Conservation (phyloP, 2,888 invertebrate species). For the Heliconius aoede region DNA sequence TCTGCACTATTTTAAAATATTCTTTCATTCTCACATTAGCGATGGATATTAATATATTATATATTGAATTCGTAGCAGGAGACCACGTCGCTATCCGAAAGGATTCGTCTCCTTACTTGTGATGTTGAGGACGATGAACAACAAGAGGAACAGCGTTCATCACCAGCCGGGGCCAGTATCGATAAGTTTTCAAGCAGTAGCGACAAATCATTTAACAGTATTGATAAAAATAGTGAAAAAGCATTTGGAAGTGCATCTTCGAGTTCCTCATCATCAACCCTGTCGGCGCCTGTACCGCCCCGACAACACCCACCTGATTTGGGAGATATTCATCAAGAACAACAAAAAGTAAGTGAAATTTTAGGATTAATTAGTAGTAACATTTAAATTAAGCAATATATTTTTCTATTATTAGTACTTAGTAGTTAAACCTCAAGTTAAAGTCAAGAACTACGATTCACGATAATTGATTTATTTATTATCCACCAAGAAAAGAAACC, state of each 20-base stretch:
- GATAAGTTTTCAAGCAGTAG: constrained; percentile 86
- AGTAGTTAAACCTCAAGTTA: too few relatives aligned
- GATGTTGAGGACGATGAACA: constrained; percentile 88
- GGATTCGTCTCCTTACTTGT: constrained; percentile 93
- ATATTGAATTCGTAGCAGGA: constrained; percentile 65
- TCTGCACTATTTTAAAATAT: not conserved
- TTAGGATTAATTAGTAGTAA: not conserved
- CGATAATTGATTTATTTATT: too few relatives aligned
- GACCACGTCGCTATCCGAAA: constrained; percentile 92
- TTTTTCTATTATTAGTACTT: too few relatives aligned
- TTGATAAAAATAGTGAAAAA: constrained; percentile 82
- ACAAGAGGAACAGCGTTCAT: constrained; percentile 79
- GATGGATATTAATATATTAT: not conserved
- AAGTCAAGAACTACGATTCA: too few relatives aligned
- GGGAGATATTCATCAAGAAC: constrained; percentile 74
- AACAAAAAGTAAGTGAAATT: constrained; percentile 63
- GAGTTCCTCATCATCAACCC: constrained; percentile 74
- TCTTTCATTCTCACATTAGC: not conserved
- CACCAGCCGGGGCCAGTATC: constrained; percentile 86
- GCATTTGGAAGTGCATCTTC: constrained; percentile 83
- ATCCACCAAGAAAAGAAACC: too few relatives aligned
- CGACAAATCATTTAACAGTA: constrained; percentile 79
- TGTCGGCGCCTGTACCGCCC: constrained; percentile 61
- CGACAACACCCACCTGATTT: constrained; percentile 74
- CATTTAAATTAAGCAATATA: too few relatives aligned